Base-by-base conservation (phyloP, 2,888 invertebrate species). In the Drosophila kambysellisi region DNA sequence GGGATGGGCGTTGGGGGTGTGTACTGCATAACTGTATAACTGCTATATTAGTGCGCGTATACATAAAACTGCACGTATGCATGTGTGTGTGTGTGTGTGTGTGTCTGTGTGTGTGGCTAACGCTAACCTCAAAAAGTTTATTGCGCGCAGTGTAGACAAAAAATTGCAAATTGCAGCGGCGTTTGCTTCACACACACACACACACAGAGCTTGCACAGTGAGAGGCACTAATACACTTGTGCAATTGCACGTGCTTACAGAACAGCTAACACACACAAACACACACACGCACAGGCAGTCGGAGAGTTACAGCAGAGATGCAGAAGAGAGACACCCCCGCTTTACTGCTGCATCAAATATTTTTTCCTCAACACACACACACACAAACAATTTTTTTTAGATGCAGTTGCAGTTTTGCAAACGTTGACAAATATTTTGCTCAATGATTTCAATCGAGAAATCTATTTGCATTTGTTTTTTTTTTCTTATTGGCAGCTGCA, bases 51-150 rank as follows among this genome's bases (percentile, higher is more conserved):
- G 72, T 43, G 68, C 50, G 56, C 29, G 64, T 62, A 46, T 70
- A 68, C 64, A 78, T 61, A 77, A 58, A 71, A 59, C 17, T 50
- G 41, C 25, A 41, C 33, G 33, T 58, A 11, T 64, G 20, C 30
- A 46, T 35, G 32, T 54, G 20, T 65, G 20, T 70, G 41, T 63
- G n/a, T 70, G 58, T 68, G 59, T 59, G 64, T n/a, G n/a, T 35
- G 32, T 54, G 20, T 65, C n/a, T 70, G 41, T 63, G n/a, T 70
- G 58, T 68, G 59, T 59, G 64, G 53, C 65, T 70, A 83, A 72
- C 74, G 86, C 88, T 88, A 86, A 86, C 86, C 86, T 86, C 89
- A 86, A 84, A 86, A 80, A 82, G 74, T 82, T 86, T 83, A 88
- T 83, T 86, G 76, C 85, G 81, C 81, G 79, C 83, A 85, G 85